Conservation (phyloP, 2,888 invertebrate genomes). For the Harpalus rufipes region DNA sequence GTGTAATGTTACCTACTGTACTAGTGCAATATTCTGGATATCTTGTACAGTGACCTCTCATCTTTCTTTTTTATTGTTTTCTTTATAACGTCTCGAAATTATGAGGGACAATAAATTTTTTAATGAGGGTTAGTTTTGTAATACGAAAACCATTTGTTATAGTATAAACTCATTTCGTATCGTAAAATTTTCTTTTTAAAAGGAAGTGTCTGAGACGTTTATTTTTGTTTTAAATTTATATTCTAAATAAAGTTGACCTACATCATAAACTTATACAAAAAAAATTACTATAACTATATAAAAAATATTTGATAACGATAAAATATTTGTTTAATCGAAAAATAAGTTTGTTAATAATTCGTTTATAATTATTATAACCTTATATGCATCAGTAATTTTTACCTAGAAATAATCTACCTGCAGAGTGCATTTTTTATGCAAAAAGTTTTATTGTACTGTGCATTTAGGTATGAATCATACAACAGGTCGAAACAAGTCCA, state of each 20-base stretch:
- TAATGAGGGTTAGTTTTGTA: conserved; percentile 13
- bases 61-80: conserved; percentile 38
- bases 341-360: background rate
- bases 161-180: conserved; percentile 11
- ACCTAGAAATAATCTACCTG: background rate
- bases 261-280: background rate
- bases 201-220: conserved; percentile 25
- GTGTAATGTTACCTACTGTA: conserved; percentile 45
- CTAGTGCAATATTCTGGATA: conserved; percentile 19
- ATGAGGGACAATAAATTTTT: conserved; percentile 26
- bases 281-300: conserved; percentile 15
- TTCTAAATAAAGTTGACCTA: conserved; percentile 44
- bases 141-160: background rate
- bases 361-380: conserved; percentile 32
- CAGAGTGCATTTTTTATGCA: conserved; percentile 40
- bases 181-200: conserved; percentile 11
- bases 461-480: conserved; percentile 54
- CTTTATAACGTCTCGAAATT: conserved; percentile 23
- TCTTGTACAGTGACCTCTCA: conserved; percentile 46
- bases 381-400: conserved; percentile 11
- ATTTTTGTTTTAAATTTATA: conserved; percentile 33
- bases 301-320: conserved; percentile 9
- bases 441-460: conserved; percentile 37
- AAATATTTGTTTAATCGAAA: background rate
- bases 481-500: conserved; percentile 34